These are phyloP conservation scores for Lasiurus borealis DNA, from an alignment of 2,113 vertebrate genomes.

Conservation along the genomic window DNA sequence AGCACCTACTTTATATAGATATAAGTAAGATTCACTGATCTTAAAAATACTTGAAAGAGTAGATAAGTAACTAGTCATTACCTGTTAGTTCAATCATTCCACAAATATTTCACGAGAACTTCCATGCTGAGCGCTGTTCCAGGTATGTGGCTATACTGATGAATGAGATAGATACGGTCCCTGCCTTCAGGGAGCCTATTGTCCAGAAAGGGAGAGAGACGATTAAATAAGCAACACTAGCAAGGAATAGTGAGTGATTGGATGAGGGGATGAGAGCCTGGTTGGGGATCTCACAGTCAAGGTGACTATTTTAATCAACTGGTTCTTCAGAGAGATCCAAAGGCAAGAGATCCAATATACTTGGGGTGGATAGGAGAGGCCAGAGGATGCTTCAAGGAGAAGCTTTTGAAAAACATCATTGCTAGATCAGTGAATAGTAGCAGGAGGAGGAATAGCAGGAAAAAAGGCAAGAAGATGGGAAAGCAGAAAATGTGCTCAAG, in stretches of 20 bases:
- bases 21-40: too few species aligned
- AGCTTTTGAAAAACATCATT: background rate
- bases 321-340: background rate
- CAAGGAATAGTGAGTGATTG: background rate
- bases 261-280: background rate
- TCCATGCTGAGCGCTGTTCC: background rate
- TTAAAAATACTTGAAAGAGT: too few species aligned
- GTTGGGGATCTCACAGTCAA: background rate
- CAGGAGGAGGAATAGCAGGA: background rate
- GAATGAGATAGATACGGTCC: background rate
- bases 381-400: background rate
- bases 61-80: background rate
- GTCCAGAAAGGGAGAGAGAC: background rate
- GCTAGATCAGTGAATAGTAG: background rate
- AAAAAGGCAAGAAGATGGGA: background rate
- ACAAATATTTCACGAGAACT: background rate
- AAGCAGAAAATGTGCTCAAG: background rate
- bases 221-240: background rate
- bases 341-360: constrained; percentile 6
- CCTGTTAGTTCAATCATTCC: background rate
- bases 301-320: background rate
- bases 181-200: background rate
- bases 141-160: background rate
- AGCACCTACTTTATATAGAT: too few species aligned
- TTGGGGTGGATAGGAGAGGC: background rate